Percentiles rank a stretch among this genome's conserved stretches.
Conservation (phyloP, 1,140 invertebrate species). For the Rhizoglyphus robini region DNA sequence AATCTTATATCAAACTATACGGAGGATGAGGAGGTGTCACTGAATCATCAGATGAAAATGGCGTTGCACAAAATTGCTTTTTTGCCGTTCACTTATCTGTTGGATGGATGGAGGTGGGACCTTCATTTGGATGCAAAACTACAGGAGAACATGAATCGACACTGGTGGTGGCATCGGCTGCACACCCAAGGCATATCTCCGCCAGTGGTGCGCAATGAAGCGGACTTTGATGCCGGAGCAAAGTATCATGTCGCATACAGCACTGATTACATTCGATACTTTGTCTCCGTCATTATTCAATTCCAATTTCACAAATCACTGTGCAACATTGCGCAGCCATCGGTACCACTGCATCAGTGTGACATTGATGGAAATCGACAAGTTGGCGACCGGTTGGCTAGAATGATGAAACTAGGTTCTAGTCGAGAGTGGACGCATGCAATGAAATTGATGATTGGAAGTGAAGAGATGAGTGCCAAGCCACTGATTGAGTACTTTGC, state of each 20-base stretch:
- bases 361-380: constrained; percentile 48
- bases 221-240: constrained; percentile 68
- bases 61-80: constrained; percentile 75
- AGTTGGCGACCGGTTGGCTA: constrained; percentile 30
- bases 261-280: constrained; percentile 74
- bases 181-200: constrained; percentile 64
- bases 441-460: constrained; percentile 55
- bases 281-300: constrained; percentile 75
- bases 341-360: constrained; percentile 65
- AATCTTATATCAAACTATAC: constrained; percentile 45
- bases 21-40: constrained; percentile 46
- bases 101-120: constrained; percentile 74
- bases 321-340: constrained; percentile 59
- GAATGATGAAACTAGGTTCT: constrained; percentile 54
- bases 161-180: constrained; percentile 61
- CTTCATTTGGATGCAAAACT: constrained; percentile 59
- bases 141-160: constrained; percentile 55
- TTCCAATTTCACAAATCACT: constrained; percentile 77
- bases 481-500: constrained; percentile 68
- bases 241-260: constrained; percentile 72
- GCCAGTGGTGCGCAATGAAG: constrained; percentile 54
- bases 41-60: constrained; percentile 63
- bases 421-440: constrained; percentile 61
- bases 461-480: constrained; percentile 53
- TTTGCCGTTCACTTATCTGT: constrained; percentile 67